Evolutionary conservation across 2,797 vertebrate genomes (phyloP).

Genomic region (Pelochelys cantorii): DNA sequence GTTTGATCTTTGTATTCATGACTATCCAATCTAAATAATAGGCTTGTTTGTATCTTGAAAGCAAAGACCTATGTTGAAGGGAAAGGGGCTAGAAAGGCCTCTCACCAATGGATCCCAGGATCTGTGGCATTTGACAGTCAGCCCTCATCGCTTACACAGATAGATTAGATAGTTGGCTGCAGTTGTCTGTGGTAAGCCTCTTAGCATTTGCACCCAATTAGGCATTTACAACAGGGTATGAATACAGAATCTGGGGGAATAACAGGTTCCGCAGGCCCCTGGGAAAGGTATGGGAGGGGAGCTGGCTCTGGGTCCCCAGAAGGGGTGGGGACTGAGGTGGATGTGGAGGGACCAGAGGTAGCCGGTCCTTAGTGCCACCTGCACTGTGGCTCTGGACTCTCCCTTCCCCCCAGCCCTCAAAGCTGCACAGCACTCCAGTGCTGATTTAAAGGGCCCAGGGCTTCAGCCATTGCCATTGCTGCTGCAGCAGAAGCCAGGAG

Average conservation of each 20-base stretch:
- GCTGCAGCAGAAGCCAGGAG: too few relatives aligned
- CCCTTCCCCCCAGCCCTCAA: too few relatives aligned
- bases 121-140: conserved; percentile 33
- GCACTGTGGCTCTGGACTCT: too few relatives aligned
- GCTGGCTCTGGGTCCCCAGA: too few relatives aligned
- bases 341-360: too few relatives aligned
- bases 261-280: too few relatives aligned
- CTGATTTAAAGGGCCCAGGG: too few relatives aligned
- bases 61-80: conserved; percentile 2
- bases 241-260: conserved; percentile 45
- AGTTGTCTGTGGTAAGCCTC: conserved; percentile 34
- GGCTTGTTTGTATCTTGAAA: conserved; percentile 24
- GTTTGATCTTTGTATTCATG: background rate
- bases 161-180: conserved; percentile 54
- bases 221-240: conserved; percentile 64
- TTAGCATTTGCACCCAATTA: conserved; percentile 59
- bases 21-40: background rate
- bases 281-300: too few relatives aligned
- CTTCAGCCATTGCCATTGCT: too few relatives aligned
- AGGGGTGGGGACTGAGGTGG: too few relatives aligned
- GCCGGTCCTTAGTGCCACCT: too few relatives aligned
- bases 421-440: too few relatives aligned
- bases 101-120: background rate
- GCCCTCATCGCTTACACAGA: conserved; percentile 17
- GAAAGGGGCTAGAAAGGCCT: conserved; percentile 1